A percentile compares a stretch with the other conserved stretches of the same genome.
phyloP scores from a whole-genome alignment of 2,888 invertebrate genomes.

The Himalopsyche anomala region DNA sequence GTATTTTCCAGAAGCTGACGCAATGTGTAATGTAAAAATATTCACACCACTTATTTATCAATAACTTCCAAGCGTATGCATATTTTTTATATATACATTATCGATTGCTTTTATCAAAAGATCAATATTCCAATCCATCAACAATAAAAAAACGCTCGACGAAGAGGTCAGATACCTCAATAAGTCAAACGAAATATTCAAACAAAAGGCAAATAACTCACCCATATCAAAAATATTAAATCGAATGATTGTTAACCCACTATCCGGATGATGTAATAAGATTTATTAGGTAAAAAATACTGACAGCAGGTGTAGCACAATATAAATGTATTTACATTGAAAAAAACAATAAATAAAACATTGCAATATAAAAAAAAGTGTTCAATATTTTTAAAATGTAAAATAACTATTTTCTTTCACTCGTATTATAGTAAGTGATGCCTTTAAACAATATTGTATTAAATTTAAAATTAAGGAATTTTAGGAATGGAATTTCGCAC shows the following conservation, averaged over 20 bases:
- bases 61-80: conserved; percentile 18
- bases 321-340: too few species aligned
- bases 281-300: too few species aligned
- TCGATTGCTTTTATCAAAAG: conserved; percentile 41
- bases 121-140: conserved; percentile 27
- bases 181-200: conserved; percentile 23
- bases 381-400: too few species aligned
- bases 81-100: conserved; percentile 22
- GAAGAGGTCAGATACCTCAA: conserved; percentile 25
- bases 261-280: neutral
- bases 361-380: too few species aligned
- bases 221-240: conserved; percentile 24
- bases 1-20: neutral
- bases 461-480: too few species aligned
- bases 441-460: too few species aligned
- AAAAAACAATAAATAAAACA: too few species aligned
- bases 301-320: too few species aligned
- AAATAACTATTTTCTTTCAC: too few species aligned
- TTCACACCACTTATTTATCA: conserved; percentile 26
- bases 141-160: conserved; percentile 26
- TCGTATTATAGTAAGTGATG: too few species aligned
- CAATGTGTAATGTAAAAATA: neutral
- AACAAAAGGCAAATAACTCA: conserved; percentile 36
- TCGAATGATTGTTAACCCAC: neutral
- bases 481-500: too few species aligned